phyloP scores from a whole-genome alignment of 2,888 invertebrate genomes.

The Cheilosia soror region DNA sequence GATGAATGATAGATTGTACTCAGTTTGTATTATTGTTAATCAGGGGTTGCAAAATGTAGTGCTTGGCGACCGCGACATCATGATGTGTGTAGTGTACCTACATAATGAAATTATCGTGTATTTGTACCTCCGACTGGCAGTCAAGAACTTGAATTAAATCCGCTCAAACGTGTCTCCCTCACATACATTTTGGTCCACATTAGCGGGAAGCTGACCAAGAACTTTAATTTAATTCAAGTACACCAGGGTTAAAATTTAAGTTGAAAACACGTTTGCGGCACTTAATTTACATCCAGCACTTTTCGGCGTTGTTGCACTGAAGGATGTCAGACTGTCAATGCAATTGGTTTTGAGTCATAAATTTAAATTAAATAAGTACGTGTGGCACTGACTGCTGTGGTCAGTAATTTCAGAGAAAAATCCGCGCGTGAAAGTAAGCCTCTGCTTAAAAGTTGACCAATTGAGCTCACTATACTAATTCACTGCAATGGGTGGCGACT shows the following conservation, averaged over 20 bases:
- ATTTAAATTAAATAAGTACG: not conserved
- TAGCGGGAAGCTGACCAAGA: conserved; percentile 30
- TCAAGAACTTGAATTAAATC: conserved; percentile 27
- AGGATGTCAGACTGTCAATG: not conserved
- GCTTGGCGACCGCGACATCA: not conserved
- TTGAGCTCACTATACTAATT: conserved; percentile 22
- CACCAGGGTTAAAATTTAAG: conserved; percentile 4
- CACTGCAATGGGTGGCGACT: conserved; percentile 24
- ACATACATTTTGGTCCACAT: not conserved
- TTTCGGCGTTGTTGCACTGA: conserved; percentile 7
- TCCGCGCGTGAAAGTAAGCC: conserved; percentile 1
- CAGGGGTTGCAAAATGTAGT: conserved; percentile 45
- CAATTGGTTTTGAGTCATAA: conserved; percentile 11
- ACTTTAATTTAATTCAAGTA: conserved; percentile 49
- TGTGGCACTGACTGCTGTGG: not conserved
- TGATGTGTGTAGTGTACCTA: no score
- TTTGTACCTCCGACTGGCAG: conserved; percentile 5
- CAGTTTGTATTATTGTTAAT: conserved; percentile 49
- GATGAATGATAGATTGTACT: conserved; percentile 32
- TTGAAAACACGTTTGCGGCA: not conserved
- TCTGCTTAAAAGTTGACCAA: conserved; percentile 7
- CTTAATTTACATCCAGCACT: conserved; percentile 7
- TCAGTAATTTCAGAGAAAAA: conserved; percentile 4
- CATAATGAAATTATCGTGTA: conserved; percentile 44
- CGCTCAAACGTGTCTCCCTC: conserved; percentile 5